Evolutionary conservation across 2,888 invertebrate genomes (phyloP).

Genomic region (Diaperis boleti): DNA sequence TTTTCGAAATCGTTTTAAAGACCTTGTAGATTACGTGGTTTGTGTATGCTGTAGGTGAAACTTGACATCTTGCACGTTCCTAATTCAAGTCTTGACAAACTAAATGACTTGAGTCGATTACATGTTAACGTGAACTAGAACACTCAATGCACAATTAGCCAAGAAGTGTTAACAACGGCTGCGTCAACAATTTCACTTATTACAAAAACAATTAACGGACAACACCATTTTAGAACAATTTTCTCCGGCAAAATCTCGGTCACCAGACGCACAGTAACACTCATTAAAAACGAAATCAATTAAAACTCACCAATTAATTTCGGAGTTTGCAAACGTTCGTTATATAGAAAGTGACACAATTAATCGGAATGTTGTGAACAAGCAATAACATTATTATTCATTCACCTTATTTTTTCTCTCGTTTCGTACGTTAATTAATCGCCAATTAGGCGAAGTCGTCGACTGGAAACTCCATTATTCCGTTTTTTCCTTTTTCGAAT

Average conservation of each 20-base stretch:
- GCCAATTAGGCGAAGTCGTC: background rate
- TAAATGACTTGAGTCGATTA: too few species aligned
- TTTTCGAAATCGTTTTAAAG: too few species aligned
- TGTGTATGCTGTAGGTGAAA: too few species aligned
- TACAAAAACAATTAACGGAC: too few species aligned
- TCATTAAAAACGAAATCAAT: conserved; percentile 28
- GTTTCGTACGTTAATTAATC: background rate
- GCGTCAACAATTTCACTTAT: too few species aligned
- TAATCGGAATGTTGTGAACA: conserved; percentile 23
- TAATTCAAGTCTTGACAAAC: too few species aligned
- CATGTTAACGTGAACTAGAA: too few species aligned
- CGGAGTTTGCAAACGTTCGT: conserved; percentile 18
- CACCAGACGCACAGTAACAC: background rate
- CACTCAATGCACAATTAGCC: too few species aligned
- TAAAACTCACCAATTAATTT: conserved; percentile 21
- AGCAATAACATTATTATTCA: background rate
- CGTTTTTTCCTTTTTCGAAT: background rate
- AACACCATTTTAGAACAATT: too few species aligned
- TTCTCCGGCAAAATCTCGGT: background rate
- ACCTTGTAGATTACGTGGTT: too few species aligned
- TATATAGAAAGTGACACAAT: conserved; percentile 31
- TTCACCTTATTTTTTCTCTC: background rate
- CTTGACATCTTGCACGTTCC: too few species aligned
- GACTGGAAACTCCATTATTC: background rate
- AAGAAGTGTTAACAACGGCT: too few species aligned